These are phyloP conservation scores for Linyphia triangularis DNA, from an alignment of 2,888 invertebrate genomes.

Conservation along the genomic window DNA sequence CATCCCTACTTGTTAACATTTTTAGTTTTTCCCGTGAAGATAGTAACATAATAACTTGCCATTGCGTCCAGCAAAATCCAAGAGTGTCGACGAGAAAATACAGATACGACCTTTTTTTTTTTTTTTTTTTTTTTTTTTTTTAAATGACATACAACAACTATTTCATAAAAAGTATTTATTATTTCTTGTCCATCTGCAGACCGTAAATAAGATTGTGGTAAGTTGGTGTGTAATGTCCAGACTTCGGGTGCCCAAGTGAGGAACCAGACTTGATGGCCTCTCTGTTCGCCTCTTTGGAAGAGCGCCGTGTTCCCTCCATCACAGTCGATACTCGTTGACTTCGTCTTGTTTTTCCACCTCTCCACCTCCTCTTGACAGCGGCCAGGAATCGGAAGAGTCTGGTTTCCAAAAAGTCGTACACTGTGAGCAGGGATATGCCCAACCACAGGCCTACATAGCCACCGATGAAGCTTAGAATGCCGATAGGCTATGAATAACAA, in stretches of 20 bases:
- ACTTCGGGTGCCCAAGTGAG: no score
- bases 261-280: no score
- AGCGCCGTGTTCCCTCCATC: neutral
- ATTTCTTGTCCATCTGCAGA: neutral
- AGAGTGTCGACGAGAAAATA: no score
- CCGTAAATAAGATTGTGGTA: neutral
- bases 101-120: no score
- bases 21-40: no score
- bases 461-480: slow-evolving; percentile 55
- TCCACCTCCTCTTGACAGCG: neutral
- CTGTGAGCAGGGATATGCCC: slow-evolving; percentile 52
- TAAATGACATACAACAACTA: no score
- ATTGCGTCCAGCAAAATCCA: no score
- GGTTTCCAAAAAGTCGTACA: slow-evolving; percentile 48
- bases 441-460: slow-evolving; percentile 63
- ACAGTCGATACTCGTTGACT: neutral
- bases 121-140: no score
- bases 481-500: slow-evolving; percentile 34
- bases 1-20: no score
- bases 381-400: neutral
- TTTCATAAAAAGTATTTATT: no score
- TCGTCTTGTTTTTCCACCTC: neutral
- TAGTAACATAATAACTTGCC: no score
- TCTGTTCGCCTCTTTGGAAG: neutral
- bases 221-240: neutral